Base-by-base conservation (phyloP, 2,888 invertebrate species). In the Phania funesta region DNA sequence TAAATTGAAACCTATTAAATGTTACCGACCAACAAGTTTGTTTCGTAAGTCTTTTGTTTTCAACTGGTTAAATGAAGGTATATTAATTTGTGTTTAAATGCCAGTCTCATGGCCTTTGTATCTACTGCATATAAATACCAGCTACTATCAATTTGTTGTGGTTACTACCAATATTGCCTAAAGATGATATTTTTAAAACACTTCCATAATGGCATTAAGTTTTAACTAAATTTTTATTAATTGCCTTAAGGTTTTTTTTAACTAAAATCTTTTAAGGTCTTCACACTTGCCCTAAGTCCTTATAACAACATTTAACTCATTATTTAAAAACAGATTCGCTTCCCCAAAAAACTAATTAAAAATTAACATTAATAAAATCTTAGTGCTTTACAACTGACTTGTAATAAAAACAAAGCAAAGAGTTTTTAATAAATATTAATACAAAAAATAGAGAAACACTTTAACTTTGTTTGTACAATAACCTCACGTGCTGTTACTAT, bases 401-500 rank as follows among this genome's bases (percentile, higher is more conserved):
- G 35, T 13, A 38, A 13, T 13, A n/a, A n/a, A 13, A n/a, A 13
- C 11, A n/a, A 38, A 3, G 5, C 6, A 16, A 2, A 18, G 8
- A 16, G 22, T 41, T 16, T 41, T 8, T 16, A 41, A 38, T 16
- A 58, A n/a, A 9, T 32, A 56, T n/a, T n/a, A n/a, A n/a, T 44
- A 22, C n/a, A 35, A 9, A 35, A 16, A 65, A 6, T 64, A 24
- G 13, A 38, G 67, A 11, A 46, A 44, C 54, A 54, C 5, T 44
- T 54, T 6, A 32, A 54, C 11, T 9, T 18, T 5, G 11, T 24
- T 9, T 32, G 52, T 64, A 62, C 52, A 64, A 54, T 74, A 74
- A 54, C 64, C 74, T 56, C 74, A 74, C 64, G 74, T 74, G 74
- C 26, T 74, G 54, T 24, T 50, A 58, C 56, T 60, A 50, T 41